A percentile compares a stretch with the other conserved stretches of the same genome.
Conservation (phyloP, 1,140 invertebrate genomes). For the Meloidogyne hapla region DNA sequence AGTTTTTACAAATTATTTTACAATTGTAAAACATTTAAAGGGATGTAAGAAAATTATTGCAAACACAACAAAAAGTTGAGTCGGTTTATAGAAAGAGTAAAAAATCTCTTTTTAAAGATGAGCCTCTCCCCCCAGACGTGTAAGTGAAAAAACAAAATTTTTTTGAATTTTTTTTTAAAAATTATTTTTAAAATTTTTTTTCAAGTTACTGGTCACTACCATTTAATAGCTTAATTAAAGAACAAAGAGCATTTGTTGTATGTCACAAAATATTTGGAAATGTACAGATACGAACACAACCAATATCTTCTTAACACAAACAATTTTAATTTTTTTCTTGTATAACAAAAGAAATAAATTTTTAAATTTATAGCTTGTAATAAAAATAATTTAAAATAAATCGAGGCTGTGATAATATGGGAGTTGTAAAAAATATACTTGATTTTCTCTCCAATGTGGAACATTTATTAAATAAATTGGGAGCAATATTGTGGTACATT, state of each 20-base stretch:
- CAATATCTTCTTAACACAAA: not conserved
- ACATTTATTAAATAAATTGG: no score
- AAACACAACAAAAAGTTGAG: constrained; percentile 57
- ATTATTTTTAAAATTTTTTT: constrained; percentile 16
- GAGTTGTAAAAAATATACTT: no score
- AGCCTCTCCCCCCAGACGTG: constrained; percentile 43
- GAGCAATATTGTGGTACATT: no score
- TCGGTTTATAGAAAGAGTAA: constrained; percentile 59
- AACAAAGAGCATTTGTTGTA: constrained; percentile 56
- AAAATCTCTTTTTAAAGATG: constrained; percentile 52
- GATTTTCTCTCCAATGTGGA: no score
- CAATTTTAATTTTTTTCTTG: not conserved
- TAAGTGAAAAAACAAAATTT: constrained; percentile 11
- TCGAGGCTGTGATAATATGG: no score
- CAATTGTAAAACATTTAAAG: constrained; percentile 21
- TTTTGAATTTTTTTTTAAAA: not conserved
- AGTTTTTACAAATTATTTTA: not conserved
- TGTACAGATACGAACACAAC: constrained; percentile 47
- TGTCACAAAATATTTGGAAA: constrained; percentile 64
- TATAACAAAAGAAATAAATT: no score
- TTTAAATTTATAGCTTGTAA: no score
- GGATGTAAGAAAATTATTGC: constrained; percentile 60
- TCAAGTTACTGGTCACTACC: constrained; percentile 52
- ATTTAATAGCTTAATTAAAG: constrained; percentile 56
- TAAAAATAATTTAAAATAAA: no score